Base-by-base conservation (phyloP, 2,888 invertebrate genomes). In the Agriopis aurantiaria region DNA sequence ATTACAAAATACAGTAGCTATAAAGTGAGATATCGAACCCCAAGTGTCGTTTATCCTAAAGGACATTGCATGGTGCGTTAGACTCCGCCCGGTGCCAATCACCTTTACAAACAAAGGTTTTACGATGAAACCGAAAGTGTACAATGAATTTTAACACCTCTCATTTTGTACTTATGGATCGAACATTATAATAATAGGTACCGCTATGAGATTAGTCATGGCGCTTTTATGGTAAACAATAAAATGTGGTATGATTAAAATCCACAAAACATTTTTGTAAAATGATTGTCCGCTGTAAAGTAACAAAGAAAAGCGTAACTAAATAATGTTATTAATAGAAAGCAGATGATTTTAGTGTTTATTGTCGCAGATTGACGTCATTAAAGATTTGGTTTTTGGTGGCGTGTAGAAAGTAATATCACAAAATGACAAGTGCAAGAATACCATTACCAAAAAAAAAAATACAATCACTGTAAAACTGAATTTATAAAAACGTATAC, bases 141-240 rank as follows among this genome's bases (percentile, higher is more conserved):
- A 85, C 82, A 78, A 77, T 85, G 88, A 89, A 89, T 91, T 81
- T 88, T 88, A 91, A 91, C 88, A 85, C 87, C 81, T 84, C 81
- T 75, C 69, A 80, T 82, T 82, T 81, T 77, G 79, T 80, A 69
- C 66, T 68, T 68, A 68, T 56, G 76, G 61, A 55, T 61, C 48
- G 68, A 51, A 56, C 65, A 74, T 75, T 72, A 72, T 65, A 71
- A 70, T 70, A 71, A 70, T 71, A 69, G 69, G 66, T 66, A 69
- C 71, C 69, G 73, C 70, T 73, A 59, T 71, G 65, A 65, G 48
- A 67, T 71, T 71, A 71, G 65, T 77, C 77, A 77, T 64, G 68
- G 71, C 46, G 41, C 51, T 71, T 75, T 70, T 74, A 75, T 72
- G 72, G 67, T 63, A 69, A 68, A 71, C 69, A 73, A 73, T 70